Percentiles rank a stretch among this genome's conserved stretches.
phyloP scores from a whole-genome alignment of 37 sponge, comb jelly and placozoan genomes.

The Axinella damicornis region DNA sequence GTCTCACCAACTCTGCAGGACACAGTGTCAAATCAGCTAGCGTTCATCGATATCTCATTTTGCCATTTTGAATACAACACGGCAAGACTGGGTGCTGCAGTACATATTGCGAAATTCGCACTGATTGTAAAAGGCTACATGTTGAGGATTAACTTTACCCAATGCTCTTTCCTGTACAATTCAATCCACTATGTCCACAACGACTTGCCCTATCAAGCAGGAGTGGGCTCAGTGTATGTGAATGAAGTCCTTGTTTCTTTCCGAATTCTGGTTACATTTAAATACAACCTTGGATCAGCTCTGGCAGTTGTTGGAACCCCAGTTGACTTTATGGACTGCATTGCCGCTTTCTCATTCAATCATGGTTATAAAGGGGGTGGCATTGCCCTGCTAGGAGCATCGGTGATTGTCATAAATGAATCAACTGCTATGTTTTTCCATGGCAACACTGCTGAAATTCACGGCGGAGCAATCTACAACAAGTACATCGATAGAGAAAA shows the following conservation, averaged over 20 bases:
- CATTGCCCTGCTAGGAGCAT: conserved; percentile 42
- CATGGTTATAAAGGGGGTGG: conserved; percentile 53
- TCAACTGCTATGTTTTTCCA: conserved; percentile 24
- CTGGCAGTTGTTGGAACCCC: conserved; percentile 39
- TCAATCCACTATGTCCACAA: neutral
- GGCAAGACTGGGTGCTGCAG: conserved; percentile 53
- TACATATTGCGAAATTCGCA: conserved; percentile 11
- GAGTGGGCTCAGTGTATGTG: conserved; percentile 51
- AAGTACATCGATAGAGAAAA: conserved; percentile 22
- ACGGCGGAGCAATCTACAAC: conserved; percentile 67
- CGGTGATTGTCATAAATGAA: neutral
- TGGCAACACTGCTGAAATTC: conserved; percentile 31
- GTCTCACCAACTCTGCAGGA: conserved; percentile 15
- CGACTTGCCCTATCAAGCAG: neutral
- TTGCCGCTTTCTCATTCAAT: conserved; percentile 15
- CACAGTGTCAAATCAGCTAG: neutral
- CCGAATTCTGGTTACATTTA: conserved; percentile 6
- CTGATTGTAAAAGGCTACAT: conserved; percentile 5
- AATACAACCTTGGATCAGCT: conserved; percentile 48
- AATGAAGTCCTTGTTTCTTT: conserved; percentile 42
- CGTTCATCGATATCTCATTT: conserved; percentile 1
- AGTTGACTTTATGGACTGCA: conserved; percentile 17
- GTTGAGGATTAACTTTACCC: neutral
- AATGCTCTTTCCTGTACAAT: conserved; percentile 37
- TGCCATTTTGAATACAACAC: conserved; percentile 22